Evolutionary conservation across 2,797 vertebrate species (phyloP).

Genomic region (Bothrops alternatus): DNA sequence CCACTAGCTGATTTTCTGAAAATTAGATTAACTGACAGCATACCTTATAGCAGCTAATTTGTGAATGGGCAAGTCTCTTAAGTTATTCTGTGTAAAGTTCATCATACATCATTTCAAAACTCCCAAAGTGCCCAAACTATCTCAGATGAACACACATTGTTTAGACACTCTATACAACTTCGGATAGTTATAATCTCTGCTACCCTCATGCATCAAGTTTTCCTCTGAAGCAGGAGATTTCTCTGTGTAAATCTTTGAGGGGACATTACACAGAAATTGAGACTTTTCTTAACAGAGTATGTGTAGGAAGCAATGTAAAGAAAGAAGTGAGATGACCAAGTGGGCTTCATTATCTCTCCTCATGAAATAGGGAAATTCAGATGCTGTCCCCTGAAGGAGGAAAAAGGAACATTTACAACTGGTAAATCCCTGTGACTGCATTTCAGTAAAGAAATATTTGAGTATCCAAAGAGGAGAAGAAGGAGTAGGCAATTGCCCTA

Average conservation of each 20-base stretch:
- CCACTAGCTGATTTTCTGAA: not conserved
- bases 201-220: not conserved
- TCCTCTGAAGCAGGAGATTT: not conserved
- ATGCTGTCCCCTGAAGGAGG: not conserved
- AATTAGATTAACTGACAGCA: not conserved
- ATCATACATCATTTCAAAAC: not conserved
- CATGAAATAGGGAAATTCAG: not conserved
- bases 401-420: not conserved
- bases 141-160: not conserved
- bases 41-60: not conserved
- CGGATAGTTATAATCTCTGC: not conserved
- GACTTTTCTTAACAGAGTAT: not conserved
- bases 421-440: not conserved
- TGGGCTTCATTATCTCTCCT: not conserved
- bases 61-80: not conserved
- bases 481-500: not conserved
- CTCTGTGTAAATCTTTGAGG: not conserved
- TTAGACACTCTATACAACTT: not conserved
- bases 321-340: not conserved
- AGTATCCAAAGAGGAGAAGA: not conserved
- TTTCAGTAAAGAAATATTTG: not conserved
- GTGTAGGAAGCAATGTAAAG: not conserved
- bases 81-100: not conserved
- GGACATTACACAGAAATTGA: not conserved
- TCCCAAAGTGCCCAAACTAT: not conserved